phyloP scores from a whole-genome alignment of 2,113 vertebrate genomes.

The Rhea americana region DNA sequence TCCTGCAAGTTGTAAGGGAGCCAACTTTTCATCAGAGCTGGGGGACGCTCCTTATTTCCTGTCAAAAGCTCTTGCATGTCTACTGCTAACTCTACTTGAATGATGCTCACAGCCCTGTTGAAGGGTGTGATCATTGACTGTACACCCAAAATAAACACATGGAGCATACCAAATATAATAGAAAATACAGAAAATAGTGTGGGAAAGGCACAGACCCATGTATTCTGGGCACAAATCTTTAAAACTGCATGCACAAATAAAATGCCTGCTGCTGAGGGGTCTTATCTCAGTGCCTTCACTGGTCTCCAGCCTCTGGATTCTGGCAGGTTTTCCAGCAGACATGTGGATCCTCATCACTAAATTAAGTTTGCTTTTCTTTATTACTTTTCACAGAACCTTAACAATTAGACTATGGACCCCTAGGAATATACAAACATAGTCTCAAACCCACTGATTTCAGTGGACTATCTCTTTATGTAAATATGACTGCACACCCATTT shows the following conservation, averaged over 20 bases:
- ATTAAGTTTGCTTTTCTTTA: background rate
- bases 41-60: background rate
- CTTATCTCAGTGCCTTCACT: background rate
- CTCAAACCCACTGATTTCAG: background rate
- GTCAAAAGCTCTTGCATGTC: background rate
- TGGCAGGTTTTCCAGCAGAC: background rate
- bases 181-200: background rate
- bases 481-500: background rate
- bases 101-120: background rate
- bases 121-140: background rate
- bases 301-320: background rate
- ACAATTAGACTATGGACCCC: background rate
- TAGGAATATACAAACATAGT: no score
- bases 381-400: background rate
- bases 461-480: background rate
- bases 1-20: background rate
- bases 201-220: background rate
- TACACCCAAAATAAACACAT: background rate
- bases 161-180: background rate
- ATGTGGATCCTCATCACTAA: background rate
- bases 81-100: background rate
- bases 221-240: background rate
- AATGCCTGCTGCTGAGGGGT: background rate
- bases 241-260: background rate
- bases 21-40: fast-evolving